These are phyloP conservation scores for Rhinolophus sinicus DNA, from an alignment of 2,113 vertebrate genomes.

Conservation along the genomic window DNA sequence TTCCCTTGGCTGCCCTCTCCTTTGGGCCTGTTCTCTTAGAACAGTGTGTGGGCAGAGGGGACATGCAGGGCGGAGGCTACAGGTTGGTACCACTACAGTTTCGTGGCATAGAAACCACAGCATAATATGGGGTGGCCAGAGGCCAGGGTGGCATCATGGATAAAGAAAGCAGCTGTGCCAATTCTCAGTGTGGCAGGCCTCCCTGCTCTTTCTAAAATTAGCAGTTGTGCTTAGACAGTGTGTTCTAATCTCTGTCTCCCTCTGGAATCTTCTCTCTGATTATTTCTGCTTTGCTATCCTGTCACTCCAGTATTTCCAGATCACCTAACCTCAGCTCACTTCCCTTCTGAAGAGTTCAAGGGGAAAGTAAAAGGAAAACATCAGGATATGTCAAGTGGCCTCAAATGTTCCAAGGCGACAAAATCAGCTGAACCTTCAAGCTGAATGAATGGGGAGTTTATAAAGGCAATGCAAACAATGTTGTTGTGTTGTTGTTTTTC, in stretches of 20 bases:
- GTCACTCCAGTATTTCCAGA: not conserved
- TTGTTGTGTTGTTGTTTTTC: not conserved
- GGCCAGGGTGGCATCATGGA: not conserved
- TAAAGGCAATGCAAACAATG: not conserved
- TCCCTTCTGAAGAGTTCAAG: not conserved
- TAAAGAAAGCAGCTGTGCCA: not conserved
- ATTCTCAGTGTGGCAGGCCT: not conserved
- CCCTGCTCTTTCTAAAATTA: not conserved
- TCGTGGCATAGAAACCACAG: not conserved
- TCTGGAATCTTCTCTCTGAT: not conserved
- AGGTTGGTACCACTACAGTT: not conserved
- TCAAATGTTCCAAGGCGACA: not conserved
- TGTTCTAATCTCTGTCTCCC: not conserved
- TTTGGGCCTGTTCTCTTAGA: not conserved
- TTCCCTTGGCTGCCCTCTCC: no score
- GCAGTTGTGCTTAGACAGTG: not conserved
- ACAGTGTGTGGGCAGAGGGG: not conserved
- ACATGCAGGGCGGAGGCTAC: not conserved
- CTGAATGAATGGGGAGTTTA: not conserved
- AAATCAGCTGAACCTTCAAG: no score
- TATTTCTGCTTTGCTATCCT: not conserved
- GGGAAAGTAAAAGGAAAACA: not conserved
- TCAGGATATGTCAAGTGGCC: not conserved
- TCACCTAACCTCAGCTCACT: not conserved
- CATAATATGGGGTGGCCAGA: not conserved